A percentile compares a stretch with the other conserved stretches of the same genome.
These are phyloP conservation scores for Pterocles burchelli DNA, from an alignment of 2,113 vertebrate species.

Conservation along the genomic window DNA sequence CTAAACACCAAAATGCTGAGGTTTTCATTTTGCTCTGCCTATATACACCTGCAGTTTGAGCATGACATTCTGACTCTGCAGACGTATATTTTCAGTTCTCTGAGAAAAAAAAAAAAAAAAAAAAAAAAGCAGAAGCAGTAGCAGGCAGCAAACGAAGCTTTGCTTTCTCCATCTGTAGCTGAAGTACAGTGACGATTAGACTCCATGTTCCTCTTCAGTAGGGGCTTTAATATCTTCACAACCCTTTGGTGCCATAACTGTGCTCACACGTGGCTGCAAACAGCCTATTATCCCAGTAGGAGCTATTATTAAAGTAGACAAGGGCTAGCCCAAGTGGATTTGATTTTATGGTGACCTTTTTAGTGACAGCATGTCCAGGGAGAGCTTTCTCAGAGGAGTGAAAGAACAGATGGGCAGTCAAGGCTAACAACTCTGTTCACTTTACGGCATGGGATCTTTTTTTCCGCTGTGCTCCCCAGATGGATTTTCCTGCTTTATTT, in stretches of 20 bases:
- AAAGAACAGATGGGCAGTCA: slow-evolving; percentile 24
- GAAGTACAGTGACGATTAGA: background rate
- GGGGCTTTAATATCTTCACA: background rate
- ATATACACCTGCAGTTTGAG: background rate
- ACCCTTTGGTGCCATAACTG: background rate
- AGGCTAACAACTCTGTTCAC: background rate
- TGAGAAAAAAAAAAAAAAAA: background rate
- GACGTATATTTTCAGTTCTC: background rate
- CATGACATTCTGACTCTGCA: background rate
- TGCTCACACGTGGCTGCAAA: background rate
- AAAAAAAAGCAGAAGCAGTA: background rate
- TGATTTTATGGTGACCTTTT: slow-evolving; percentile 22
- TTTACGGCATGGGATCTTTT: background rate
- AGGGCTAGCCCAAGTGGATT: background rate
- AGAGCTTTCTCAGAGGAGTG: background rate
- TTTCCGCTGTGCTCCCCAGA: background rate
- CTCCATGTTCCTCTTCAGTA: background rate
- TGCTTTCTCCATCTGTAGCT: background rate
- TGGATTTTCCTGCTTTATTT: background rate
- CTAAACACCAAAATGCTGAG: background rate
- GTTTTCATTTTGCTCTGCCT: background rate
- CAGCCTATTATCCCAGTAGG: background rate
- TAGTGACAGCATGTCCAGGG: background rate
- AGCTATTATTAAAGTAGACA: background rate
- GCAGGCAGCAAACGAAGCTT: background rate